phyloP scores from a whole-genome alignment of 1,140 invertebrate genomes.

The Drosophila tani region DNA sequence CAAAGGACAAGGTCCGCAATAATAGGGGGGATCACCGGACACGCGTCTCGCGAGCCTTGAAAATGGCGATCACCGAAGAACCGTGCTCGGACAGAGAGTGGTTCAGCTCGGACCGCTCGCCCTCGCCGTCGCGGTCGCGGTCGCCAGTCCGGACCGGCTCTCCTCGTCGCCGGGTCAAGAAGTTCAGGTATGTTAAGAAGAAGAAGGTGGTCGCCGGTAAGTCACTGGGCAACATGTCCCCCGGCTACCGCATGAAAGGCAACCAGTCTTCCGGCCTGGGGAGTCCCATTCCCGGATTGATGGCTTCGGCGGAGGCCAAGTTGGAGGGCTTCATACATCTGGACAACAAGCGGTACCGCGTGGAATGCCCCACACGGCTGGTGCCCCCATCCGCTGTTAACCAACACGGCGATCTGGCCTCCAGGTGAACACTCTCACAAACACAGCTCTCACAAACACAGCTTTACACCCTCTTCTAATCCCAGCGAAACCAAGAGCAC shows the following conservation, averaged over 20 bases:
- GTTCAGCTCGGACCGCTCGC: constrained; percentile 22
- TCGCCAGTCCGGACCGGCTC: background rate
- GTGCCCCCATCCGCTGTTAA: background rate
- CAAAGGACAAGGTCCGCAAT: constrained; percentile 72
- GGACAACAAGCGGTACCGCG: constrained; percentile 68
- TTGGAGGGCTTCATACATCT: constrained; percentile 66
- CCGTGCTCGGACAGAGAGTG: constrained; percentile 41
- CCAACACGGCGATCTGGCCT: background rate
- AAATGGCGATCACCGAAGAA: constrained; percentile 64
- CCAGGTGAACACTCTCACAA: constrained; percentile 33
- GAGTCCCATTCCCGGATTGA: constrained; percentile 4
- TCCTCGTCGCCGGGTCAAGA: constrained; percentile 35
- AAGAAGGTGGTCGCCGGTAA: constrained; percentile 8
- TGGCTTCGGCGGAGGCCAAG: background rate
- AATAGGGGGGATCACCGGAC: constrained; percentile 56
- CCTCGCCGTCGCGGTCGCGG: background rate
- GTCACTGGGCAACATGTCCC: background rate
- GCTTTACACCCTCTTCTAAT: background rate
- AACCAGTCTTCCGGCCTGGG: constrained; percentile 3
- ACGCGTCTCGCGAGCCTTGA: constrained; percentile 40
- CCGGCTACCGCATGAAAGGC: constrained; percentile 6
- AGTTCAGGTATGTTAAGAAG: constrained; percentile 4
- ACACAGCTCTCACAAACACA: too few species aligned
- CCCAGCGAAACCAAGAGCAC: constrained; percentile 68
- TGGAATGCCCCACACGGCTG: constrained; percentile 46